These are phyloP conservation scores for Acanthococcus lagerstroemiae DNA, from an alignment of 2,888 invertebrate species.

Conservation along the genomic window DNA sequence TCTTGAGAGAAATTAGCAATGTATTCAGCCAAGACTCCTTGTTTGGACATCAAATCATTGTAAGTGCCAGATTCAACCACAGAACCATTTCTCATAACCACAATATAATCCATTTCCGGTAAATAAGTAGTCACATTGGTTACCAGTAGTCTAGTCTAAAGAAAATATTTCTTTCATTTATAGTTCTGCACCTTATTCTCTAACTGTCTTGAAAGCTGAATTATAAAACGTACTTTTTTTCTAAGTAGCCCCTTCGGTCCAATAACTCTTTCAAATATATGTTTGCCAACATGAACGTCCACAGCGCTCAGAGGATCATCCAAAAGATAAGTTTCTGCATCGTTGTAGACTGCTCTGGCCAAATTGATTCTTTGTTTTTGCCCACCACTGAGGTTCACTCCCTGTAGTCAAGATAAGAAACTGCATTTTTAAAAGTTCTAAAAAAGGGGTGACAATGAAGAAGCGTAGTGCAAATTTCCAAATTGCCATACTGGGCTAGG, in stretches of 20 bases:
- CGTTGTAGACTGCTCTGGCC: slow-evolving; percentile 81
- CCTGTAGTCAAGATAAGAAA: too few relatives aligned
- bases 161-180: too few relatives aligned
- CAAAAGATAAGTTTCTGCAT: slow-evolving; percentile 80
- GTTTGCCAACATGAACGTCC: slow-evolving; percentile 55
- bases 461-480: too few relatives aligned
- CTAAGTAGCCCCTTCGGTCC: slow-evolving; percentile 44
- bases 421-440: too few relatives aligned
- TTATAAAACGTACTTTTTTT: slow-evolving; percentile 41
- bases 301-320: slow-evolving; percentile 80
- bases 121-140: slow-evolving; percentile 92
- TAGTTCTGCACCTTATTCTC: too few relatives aligned
- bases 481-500: too few relatives aligned
- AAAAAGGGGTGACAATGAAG: too few relatives aligned
- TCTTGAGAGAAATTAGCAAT: slow-evolving; percentile 68
- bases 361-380: slow-evolving; percentile 85
- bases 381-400: slow-evolving; percentile 77
- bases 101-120: slow-evolving; percentile 77
- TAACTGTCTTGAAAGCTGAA: too few relatives aligned
- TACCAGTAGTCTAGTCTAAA: slow-evolving; percentile 74
- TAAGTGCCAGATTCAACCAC: slow-evolving; percentile 86
- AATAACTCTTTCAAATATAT: slow-evolving; percentile 53
- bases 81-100: slow-evolving; percentile 77
- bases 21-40: slow-evolving; percentile 76
- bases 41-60: slow-evolving; percentile 72